Evolutionary conservation across 2,888 invertebrate species (phyloP).

Genomic region (Strigamia crassipes): DNA sequence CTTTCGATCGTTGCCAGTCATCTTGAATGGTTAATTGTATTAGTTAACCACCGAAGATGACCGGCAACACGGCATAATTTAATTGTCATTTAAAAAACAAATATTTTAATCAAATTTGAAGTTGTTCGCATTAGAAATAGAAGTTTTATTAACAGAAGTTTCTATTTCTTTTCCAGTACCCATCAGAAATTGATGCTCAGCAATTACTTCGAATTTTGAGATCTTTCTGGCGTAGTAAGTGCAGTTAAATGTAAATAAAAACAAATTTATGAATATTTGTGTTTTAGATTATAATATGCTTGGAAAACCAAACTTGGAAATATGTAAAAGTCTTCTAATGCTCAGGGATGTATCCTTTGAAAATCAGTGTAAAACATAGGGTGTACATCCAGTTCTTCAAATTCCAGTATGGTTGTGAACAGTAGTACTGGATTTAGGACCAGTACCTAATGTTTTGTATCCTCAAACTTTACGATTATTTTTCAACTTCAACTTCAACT

Average conservation of each 20-base stretch:
- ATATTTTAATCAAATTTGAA: too few relatives aligned
- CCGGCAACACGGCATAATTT: too few relatives aligned
- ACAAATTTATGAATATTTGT: not conserved
- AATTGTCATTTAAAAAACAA: too few relatives aligned
- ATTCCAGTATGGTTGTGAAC: not conserved
- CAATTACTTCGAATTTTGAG: conserved; percentile 67
- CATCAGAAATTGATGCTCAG: conserved; percentile 67
- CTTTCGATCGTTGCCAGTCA: too few relatives aligned
- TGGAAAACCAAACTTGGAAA: conserved; percentile 68
- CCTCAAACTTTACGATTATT: not conserved
- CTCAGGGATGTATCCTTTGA: conserved; percentile 63
- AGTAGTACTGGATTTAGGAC: too few relatives aligned
- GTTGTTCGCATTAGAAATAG: too few relatives aligned
- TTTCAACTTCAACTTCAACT: not conserved
- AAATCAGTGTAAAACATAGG: not conserved
- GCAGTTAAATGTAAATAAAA: not conserved
- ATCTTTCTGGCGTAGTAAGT: conserved; percentile 65
- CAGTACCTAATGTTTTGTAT: too few relatives aligned
- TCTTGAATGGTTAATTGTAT: too few relatives aligned
- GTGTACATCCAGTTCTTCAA: not conserved
- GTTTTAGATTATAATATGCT: conserved; percentile 58
- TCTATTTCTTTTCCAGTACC: conserved; percentile 58
- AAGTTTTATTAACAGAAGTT: too few relatives aligned
- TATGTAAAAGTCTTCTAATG: conserved; percentile 72
- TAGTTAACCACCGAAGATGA: too few relatives aligned